These are phyloP conservation scores for Odocoileus hemionus DNA, from an alignment of 2,113 vertebrate genomes.

Conservation along the genomic window DNA sequence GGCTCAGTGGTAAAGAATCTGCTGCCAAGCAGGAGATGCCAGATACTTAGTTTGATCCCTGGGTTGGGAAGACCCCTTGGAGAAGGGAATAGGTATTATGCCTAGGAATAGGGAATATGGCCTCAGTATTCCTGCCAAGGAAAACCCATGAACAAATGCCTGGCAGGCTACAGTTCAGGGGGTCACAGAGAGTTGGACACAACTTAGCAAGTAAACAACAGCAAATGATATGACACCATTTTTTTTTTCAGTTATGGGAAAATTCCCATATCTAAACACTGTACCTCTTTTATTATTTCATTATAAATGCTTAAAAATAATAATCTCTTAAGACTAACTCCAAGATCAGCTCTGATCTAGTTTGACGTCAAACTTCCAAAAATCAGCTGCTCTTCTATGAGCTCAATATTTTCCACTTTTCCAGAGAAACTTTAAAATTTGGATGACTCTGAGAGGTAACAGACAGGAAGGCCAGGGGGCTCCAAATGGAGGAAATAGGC, in stretches of 20 bases:
- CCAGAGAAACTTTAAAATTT: slow-evolving; percentile 3
- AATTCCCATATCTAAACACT: not conserved
- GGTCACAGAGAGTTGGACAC: not conserved
- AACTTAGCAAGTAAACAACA: not conserved
- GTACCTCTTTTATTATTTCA: not conserved
- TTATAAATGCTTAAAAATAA: not conserved
- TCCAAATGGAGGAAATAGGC: too few relatives aligned
- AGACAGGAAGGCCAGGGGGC: too few relatives aligned
- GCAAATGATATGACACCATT: not conserved
- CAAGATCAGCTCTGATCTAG: not conserved
- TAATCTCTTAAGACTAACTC: not conserved
- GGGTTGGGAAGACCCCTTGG: not conserved
- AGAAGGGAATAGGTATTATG: not conserved
- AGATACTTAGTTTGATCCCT: not conserved
- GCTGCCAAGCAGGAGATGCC: not conserved
- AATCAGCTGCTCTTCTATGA: not conserved
- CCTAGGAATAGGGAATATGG: not conserved
- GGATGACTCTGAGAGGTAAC: not conserved
- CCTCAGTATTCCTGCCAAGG: not conserved
- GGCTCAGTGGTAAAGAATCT: not conserved
- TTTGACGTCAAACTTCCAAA: not conserved
- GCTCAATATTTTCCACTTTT: not conserved
- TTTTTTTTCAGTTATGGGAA: not conserved
- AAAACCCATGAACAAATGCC: not conserved
- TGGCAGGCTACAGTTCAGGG: not conserved